Evolutionary conservation across 2,113 vertebrate species (phyloP), one percentile per base, ranked within the genome.

Genomic region (Acanthochromis polyacanthus): DNA sequence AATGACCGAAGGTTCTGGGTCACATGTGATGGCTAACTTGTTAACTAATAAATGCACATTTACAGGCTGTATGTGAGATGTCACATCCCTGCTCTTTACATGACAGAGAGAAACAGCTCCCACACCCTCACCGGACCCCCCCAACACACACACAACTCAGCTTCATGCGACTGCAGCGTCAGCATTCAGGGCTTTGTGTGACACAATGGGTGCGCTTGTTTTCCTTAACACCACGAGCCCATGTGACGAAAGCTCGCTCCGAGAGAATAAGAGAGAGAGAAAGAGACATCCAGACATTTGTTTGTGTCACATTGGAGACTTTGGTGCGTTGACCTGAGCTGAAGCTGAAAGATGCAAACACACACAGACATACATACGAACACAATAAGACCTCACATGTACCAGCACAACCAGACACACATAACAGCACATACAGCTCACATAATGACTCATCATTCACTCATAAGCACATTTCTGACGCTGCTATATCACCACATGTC

Each of bases 141-240:
- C 40, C 45, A 65, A 64, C 67, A 77, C 65, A 57, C 55, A 74
- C 64, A 83, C 32, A 71, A 67, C 60, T 67, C 65, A 51, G 91
- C 90, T 91, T 90, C 88, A 87, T 90, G 90, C 88, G 71, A 92
- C 89, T 94, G 94, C 94, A 94, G 83, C 48, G 92, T 95, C 95
- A 95, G 95, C 94, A 94, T 91, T 92, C 75, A 22, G 82, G 92
- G 91, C 93, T 95, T 95, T 94, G 92, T 94, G 91, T 62, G 80
- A 71, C 89, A 95, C 94, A 95, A 95, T 94, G 85, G 94, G 74
- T 12, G 89, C 70, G 86, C 88, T 95, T 95, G 95, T 95, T 94
- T 94, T 94, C 89, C 90, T 94, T 94, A 94, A 94, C 89, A 88
- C 92, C 89, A 87, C 84, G 10, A 74, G 75, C 86, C 88, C 93